These are phyloP conservation scores for Aphelocoma californica DNA, from an alignment of 2,797 vertebrate species.

Conservation along the genomic window DNA sequence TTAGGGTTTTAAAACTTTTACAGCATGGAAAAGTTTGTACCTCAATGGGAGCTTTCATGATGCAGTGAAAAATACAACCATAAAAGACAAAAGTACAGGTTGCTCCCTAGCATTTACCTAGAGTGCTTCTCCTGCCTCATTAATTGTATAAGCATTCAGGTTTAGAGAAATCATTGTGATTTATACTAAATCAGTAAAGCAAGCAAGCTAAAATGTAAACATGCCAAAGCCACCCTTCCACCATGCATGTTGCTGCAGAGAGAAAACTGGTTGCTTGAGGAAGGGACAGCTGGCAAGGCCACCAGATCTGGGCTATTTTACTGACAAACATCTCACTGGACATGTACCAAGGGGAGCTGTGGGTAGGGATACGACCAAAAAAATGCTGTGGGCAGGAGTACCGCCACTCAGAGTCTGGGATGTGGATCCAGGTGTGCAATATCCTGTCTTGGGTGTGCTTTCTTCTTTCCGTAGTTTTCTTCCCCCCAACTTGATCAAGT, in stretches of 20 bases:
- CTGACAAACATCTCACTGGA: not conserved
- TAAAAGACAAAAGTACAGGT: not conserved
- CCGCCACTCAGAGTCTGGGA: fast-evolving
- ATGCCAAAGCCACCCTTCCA: not conserved
- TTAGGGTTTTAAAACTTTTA: slow-evolving; percentile 22
- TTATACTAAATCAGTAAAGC: not conserved
- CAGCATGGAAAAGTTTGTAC: not conserved
- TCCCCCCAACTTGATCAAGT: not conserved
- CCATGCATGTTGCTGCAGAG: fast-evolving
- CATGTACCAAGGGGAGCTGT: fast-evolving
- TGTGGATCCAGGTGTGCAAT: not conserved
- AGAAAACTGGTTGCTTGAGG: not conserved
- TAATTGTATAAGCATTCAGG: not conserved
- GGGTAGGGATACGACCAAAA: not conserved
- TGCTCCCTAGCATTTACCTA: not conserved
- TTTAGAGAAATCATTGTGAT: not conserved
- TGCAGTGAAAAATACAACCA: not conserved
- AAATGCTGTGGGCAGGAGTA: not conserved
- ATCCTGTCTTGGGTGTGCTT: not conserved
- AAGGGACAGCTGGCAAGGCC: not conserved
- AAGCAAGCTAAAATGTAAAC: not conserved
- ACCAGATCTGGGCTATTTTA: not conserved
- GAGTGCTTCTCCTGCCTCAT: not conserved
- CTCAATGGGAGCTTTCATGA: not conserved
- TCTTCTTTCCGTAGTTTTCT: fast-evolving